Evolutionary conservation across 1,140 invertebrate species (phyloP).

Genomic region (Belonocnema kinseyi): DNA sequence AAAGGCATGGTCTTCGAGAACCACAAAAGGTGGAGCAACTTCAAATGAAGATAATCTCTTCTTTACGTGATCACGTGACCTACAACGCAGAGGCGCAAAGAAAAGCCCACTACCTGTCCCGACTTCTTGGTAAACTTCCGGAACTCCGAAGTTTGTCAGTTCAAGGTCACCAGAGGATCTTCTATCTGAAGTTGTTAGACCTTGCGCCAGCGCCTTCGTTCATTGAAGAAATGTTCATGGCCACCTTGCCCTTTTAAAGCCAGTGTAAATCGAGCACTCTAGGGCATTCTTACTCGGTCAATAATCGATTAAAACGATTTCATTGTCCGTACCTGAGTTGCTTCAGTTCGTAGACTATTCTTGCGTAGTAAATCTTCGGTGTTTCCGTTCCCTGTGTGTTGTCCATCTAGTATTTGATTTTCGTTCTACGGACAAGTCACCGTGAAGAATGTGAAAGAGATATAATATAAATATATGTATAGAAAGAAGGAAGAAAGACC

Average conservation of each 20-base stretch:
- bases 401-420: not conserved
- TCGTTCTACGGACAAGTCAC: not conserved
- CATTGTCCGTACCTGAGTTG: not conserved
- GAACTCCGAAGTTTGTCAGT: constrained; percentile 93
- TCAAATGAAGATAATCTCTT: constrained; percentile 96
- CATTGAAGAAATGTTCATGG: constrained; percentile 96
- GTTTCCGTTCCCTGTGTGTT: not conserved
- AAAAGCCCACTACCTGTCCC: constrained; percentile 93
- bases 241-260: constrained; percentile 93
- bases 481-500: constrained; percentile 14
- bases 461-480: constrained; percentile 5
- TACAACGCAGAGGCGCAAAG: constrained; percentile 93
- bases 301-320: constrained; percentile 38
- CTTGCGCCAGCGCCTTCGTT: constrained; percentile 92
- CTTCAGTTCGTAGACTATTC: not conserved
- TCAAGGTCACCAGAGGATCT: constrained; percentile 94
- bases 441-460: not conserved
- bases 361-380: not conserved
- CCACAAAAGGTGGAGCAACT: constrained; percentile 94
- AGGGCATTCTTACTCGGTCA: constrained; percentile 17
- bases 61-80: constrained; percentile 94
- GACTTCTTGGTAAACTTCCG: constrained; percentile 91
- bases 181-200: constrained; percentile 95
- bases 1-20: constrained; percentile 93
- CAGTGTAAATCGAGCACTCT: not conserved